Evolutionary conservation across 2,797 vertebrate species (phyloP).

Genomic region (Chanos chanos): DNA sequence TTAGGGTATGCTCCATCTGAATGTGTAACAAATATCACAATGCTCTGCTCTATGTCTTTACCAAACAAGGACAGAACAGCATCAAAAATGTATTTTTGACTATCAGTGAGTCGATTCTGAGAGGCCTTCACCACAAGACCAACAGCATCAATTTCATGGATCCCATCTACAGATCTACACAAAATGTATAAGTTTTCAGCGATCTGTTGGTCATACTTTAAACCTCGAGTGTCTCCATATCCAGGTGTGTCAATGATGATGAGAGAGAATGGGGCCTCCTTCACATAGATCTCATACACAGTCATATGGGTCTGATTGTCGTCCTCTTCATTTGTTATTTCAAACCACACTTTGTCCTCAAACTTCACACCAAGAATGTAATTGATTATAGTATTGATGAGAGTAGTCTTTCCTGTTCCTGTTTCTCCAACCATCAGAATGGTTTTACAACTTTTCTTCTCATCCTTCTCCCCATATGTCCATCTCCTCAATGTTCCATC

Average conservation of each 20-base stretch:
- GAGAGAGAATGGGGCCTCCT: slow-evolving; percentile 34
- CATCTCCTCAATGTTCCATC: slow-evolving; percentile 15
- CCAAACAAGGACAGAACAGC: slow-evolving; percentile 25
- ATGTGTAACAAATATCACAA: slow-evolving; percentile 17
- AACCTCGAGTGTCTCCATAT: slow-evolving; percentile 32
- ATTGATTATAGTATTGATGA: slow-evolving; percentile 37
- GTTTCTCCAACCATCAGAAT: slow-evolving; percentile 43
- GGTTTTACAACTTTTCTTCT: slow-evolving; percentile 14
- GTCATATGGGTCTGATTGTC: slow-evolving; percentile 3
- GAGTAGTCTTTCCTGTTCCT: slow-evolving; percentile 35
- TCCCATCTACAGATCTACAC: slow-evolving; percentile 10
- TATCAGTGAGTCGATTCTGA: slow-evolving; percentile 6
- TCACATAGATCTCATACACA: slow-evolving; percentile 31
- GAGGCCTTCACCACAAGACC: slow-evolving; percentile 32
- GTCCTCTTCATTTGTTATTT: slow-evolving; percentile 21
- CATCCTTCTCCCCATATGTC: slow-evolving; percentile 23
- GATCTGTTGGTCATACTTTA: slow-evolving; percentile 11
- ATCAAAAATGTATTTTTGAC: slow-evolving; percentile 23
- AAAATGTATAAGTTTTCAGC: slow-evolving; percentile 11
- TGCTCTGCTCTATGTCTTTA: slow-evolving; percentile 27
- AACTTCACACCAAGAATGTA: slow-evolving; percentile 30
- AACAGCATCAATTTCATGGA: slow-evolving; percentile 34
- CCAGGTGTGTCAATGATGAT: slow-evolving; percentile 52
- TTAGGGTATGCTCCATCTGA: slow-evolving; percentile 10
- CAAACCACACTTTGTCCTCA: slow-evolving; percentile 9